Evolutionary conservation across 2,797 vertebrate genomes (phyloP).

Genomic region (Tokudaia muenninki): DNA sequence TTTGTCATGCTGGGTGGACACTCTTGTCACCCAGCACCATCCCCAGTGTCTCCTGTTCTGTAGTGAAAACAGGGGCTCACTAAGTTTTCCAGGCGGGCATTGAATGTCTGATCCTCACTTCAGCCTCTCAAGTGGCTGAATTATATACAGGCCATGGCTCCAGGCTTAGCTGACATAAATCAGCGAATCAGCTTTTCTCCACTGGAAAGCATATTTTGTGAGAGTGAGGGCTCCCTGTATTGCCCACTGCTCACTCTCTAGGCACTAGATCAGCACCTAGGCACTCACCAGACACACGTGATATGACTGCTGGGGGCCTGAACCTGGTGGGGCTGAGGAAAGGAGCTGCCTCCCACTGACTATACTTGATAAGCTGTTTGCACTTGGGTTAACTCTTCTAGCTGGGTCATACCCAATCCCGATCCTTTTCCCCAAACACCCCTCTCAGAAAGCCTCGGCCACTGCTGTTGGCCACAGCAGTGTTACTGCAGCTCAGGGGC

Average conservation of each 20-base stretch:
- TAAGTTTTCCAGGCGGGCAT: not conserved
- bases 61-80: not conserved
- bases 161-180: not conserved
- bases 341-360: not conserved
- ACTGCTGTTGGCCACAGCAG: not conserved
- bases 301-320: too few relatives aligned
- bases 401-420: not conserved
- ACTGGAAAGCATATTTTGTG: not conserved
- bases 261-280: not conserved
- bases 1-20: not conserved
- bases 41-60: not conserved
- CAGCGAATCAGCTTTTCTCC: not conserved
- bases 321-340: fast-evolving
- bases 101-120: not conserved
- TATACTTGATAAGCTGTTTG: not conserved
- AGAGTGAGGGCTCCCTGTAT: too few relatives aligned
- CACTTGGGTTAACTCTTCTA: not conserved
- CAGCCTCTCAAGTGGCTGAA: not conserved
- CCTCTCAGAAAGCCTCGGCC: not conserved
- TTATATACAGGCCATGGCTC: not conserved
- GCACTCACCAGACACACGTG: not conserved
- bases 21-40: not conserved
- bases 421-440: not conserved
- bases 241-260: not conserved
- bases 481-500: not conserved